Base-by-base conservation (phyloP, 2,888 invertebrate genomes). In the Xiphydria camelus region DNA sequence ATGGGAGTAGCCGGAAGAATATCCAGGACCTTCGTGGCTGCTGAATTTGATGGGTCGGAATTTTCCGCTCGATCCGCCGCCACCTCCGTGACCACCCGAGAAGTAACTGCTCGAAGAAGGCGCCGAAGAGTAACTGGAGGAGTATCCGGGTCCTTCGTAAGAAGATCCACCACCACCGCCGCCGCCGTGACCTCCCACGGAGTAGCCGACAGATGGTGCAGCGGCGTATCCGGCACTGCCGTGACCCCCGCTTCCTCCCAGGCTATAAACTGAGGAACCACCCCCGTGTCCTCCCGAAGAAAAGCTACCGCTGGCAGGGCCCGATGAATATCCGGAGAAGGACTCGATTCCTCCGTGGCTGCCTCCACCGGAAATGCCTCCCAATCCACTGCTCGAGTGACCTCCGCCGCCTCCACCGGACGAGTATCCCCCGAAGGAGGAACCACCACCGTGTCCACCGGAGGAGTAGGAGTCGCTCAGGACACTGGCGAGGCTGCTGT, bases 261-360 rank as follows among this genome's bases (percentile, higher is more conserved):
- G 9, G 37, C 43, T 2, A 39, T 15, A 29, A 23, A 31, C 14
- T 31, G n/a, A 9, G 2, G 15, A 29, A 12, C 43, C 22, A 3
- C 38, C 21, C 20, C 37, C 37, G 31, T 38, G 37, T 21, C 43
- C 43, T 6, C 43, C 43, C 1, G 43, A 44, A 9, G 34, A 36
- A 10, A 25, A 26, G n/a, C 42, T 42, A 31, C 41, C 9, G 1
- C 32, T 6, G n/a, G 35, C 26, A 10, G 42, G 42, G 6, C 26
- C 9, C 4, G 42, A 25, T 4, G 37, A 42, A 19, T 37, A 26
- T 29, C 40, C 40, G 18, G 23, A 19, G 1, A n/a, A n/a, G n/a
- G n/a, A n/a, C n/a, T n/a, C n/a, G n/a, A 45, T 47, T 41, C 36
- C 43, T 26, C 43, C 37, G 5, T 45, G 45, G 22, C 26, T 31